Evolutionary conservation across 2,113 vertebrate species (phyloP).

Genomic region (Aspiorhynchus laticeps): DNA sequence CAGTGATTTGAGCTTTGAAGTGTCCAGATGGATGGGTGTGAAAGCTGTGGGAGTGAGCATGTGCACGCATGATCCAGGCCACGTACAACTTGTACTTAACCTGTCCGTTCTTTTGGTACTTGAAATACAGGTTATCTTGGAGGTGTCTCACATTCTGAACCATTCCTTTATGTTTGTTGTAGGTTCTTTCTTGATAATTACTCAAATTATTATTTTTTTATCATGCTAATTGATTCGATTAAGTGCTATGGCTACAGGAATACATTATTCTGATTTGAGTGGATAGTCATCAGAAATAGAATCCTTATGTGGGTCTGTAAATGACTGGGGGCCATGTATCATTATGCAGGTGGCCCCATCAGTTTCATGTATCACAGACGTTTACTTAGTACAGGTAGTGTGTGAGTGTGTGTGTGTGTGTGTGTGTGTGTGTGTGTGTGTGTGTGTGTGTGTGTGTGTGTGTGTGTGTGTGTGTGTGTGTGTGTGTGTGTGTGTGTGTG

Average conservation of each 20-base stretch:
- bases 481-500: neutral
- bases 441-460: neutral
- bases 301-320: neutral
- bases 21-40: constrained; percentile 31
- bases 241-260: constrained; percentile 14
- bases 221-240: constrained; percentile 41
- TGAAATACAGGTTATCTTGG: neutral
- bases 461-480: neutral
- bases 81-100: neutral
- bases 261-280: constrained; percentile 43
- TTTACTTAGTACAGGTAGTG: neutral
- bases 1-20: constrained; percentile 2
- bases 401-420: no score
- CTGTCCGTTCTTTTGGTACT: neutral
- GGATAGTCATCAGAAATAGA: neutral
- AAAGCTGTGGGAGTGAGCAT: constrained; percentile 1
- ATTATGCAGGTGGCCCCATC: constrained; percentile 16
- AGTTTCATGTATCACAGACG: constrained; percentile 1
- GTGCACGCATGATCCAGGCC: constrained; percentile 4
- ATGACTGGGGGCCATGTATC: neutral
- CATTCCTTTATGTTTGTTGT: constrained; percentile 8
- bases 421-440: no score
- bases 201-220: neutral
- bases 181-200: constrained; percentile 26
- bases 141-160: neutral